Conservation (phyloP, 2,113 vertebrate genomes). For the Proterorhinus semilunaris region DNA sequence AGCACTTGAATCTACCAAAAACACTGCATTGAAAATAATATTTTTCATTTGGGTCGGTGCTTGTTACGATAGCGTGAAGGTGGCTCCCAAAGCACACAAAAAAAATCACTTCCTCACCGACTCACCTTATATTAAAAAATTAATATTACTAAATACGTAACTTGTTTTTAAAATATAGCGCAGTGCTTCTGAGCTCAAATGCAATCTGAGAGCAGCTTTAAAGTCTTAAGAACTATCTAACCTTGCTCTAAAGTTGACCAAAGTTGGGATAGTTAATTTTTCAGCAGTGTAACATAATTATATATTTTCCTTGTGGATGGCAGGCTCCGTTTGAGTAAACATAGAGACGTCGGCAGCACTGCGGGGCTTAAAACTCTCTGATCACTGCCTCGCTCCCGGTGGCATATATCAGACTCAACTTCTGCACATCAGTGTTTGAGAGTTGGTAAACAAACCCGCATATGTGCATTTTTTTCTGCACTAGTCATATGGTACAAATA, state of each 20-base stretch:
- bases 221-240: slow-evolving; percentile 44
- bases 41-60: too few species aligned
- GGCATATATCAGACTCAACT: slow-evolving; percentile 23
- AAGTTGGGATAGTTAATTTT: slow-evolving; percentile 47
- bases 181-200: slow-evolving; percentile 29
- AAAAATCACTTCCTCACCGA: too few species aligned
- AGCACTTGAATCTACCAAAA: too few species aligned
- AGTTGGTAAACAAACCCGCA: slow-evolving; percentile 26
- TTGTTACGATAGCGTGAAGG: too few species aligned
- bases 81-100: too few species aligned
- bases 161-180: background rate
- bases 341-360: slow-evolving; percentile 23
- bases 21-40: too few species aligned
- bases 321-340: slow-evolving; percentile 49
- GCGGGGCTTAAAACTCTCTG: slow-evolving; percentile 4
- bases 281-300: slow-evolving; percentile 55
- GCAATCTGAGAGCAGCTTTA: slow-evolving; percentile 52
- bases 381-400: slow-evolving; percentile 27
- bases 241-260: slow-evolving; percentile 45
- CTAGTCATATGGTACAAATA: background rate
- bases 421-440: slow-evolving; percentile 8
- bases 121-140: background rate
- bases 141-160: too few species aligned
- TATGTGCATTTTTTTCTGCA: slow-evolving; percentile 16
- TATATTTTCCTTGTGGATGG: slow-evolving; percentile 55